Evolutionary conservation across 2,113 vertebrate species (phyloP).

Genomic region (Scopus umbretta): DNA sequence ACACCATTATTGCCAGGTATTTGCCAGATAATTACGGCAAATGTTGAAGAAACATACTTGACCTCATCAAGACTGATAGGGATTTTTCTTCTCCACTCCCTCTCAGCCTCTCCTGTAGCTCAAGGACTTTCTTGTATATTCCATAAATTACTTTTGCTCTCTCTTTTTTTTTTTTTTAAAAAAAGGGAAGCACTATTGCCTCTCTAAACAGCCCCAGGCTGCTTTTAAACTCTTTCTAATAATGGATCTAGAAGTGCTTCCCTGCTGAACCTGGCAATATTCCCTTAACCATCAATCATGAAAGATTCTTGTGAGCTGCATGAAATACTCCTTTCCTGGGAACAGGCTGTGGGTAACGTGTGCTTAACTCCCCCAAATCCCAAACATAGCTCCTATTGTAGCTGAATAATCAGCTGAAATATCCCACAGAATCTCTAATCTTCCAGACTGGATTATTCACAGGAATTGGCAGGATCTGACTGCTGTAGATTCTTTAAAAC

Average conservation of each 20-base stretch:
- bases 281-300: conserved; percentile 39
- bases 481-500: background rate
- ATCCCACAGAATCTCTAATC: background rate
- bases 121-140: conserved; percentile 8
- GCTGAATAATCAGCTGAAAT: background rate
- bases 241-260: conserved; percentile 11
- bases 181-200: background rate
- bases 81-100: background rate
- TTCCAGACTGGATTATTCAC: background rate
- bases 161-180: background rate
- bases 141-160: background rate
- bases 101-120: background rate
- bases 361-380: background rate
- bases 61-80: background rate
- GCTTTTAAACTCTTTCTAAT: conserved; percentile 43
- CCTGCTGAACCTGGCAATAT: conserved; percentile 49
- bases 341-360: background rate
- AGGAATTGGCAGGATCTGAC: background rate
- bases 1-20: conserved; percentile 43
- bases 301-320: background rate
- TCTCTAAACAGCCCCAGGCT: conserved; percentile 24
- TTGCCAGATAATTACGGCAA: conserved; percentile 42
- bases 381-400: background rate
- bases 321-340: background rate
- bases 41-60: conserved; percentile 45